These are phyloP conservation scores for Biston stratarius DNA, from an alignment of 2,888 invertebrate genomes.

Conservation along the genomic window DNA sequence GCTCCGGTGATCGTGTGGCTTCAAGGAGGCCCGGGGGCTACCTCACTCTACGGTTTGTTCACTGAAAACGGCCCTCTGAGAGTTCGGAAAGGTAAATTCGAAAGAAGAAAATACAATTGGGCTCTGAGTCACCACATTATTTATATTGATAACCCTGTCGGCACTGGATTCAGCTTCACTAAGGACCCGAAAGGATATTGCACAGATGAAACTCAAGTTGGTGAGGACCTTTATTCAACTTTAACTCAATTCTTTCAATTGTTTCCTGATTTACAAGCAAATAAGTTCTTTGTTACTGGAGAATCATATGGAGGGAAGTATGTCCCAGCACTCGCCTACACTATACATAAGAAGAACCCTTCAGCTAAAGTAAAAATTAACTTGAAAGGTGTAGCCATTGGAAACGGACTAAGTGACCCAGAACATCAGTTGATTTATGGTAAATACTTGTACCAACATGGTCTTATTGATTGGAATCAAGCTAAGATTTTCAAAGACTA, in stretches of 20 bases:
- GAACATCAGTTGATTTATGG: conserved; percentile 91
- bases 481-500: conserved; percentile 86
- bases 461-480: conserved; percentile 89
- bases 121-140: conserved; percentile 91
- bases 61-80: conserved; percentile 92
- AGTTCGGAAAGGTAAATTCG: conserved; percentile 71
- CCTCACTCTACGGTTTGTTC: conserved; percentile 93
- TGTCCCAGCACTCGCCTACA: conserved; percentile 91
- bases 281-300: conserved; percentile 95
- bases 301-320: conserved; percentile 95
- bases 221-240: conserved; percentile 91
- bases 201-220: conserved; percentile 92
- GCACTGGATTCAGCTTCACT: conserved; percentile 97
- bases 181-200: conserved; percentile 91
- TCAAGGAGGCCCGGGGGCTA: conserved; percentile 94
- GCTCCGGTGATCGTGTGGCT: conserved; percentile 94
- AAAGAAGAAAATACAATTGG: conserved; percentile 92
- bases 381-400: conserved; percentile 90
- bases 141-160: conserved; percentile 97
- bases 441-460: conserved; percentile 92
- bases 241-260: conserved; percentile 93
- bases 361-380: conserved; percentile 89
- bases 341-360: conserved; percentile 89
- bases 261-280: conserved; percentile 91
- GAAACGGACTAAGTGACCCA: conserved; percentile 93